Evolutionary conservation across 2,888 invertebrate species (phyloP).

Genomic region (Andrena camellia): DNA sequence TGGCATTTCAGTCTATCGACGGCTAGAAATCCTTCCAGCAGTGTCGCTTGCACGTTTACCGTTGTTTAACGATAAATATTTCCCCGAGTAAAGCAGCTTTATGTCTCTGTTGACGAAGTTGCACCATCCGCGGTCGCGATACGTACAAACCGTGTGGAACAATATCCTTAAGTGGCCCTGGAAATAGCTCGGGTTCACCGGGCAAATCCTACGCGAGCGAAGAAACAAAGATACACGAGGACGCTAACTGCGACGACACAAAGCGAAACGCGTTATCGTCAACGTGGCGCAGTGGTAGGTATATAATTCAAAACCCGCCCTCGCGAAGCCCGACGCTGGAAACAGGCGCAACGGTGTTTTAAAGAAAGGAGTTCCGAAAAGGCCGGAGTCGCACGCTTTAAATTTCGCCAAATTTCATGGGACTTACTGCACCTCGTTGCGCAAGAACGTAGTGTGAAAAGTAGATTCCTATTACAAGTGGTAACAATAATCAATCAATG

Average conservation of each 20-base stretch:
- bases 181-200: slow-evolving; percentile 10
- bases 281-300: not conserved
- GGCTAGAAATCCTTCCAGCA: slow-evolving; percentile 32
- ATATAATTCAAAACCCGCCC: slow-evolving; percentile 25
- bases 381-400: not conserved
- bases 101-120: slow-evolving; percentile 16
- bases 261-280: slow-evolving; percentile 33
- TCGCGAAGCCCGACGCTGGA: slow-evolving; percentile 12
- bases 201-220: not conserved
- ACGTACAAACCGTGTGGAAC: slow-evolving; percentile 31
- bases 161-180: slow-evolving; percentile 39
- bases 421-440: slow-evolving; percentile 11
- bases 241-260: slow-evolving; percentile 5
- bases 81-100: slow-evolving; percentile 25
- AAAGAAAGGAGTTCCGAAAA: not conserved
- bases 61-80: slow-evolving; percentile 46
- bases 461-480: too few species aligned
- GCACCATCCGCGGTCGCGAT: slow-evolving; percentile 17
- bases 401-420: slow-evolving; percentile 26
- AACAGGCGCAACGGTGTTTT: not conserved
- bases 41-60: slow-evolving; percentile 33
- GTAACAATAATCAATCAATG: too few species aligned
- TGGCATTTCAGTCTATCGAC: slow-evolving; percentile 18
- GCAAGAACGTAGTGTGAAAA: not conserved
- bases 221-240: slow-evolving; percentile 17